A percentile compares a stretch with the other conserved stretches of the same genome.
Conservation (phyloP, 2,113 vertebrate genomes). For the Microcebus tavaratra region DNA sequence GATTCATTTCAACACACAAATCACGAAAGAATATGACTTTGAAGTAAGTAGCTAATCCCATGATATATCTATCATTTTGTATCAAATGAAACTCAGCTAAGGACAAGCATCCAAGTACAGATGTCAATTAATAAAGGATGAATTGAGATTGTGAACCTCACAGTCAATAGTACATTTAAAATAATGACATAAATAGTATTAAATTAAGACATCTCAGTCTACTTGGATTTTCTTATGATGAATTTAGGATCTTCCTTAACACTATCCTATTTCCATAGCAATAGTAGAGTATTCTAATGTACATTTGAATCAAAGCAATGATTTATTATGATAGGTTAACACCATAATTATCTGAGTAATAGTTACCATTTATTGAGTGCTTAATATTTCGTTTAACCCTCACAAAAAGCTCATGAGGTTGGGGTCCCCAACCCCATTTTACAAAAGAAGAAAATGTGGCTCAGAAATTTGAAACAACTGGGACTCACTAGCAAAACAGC, state of each 20-base stretch:
- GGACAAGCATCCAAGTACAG: conserved; percentile 66
- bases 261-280: conserved; percentile 24
- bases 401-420: not conserved
- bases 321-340: not conserved
- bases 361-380: not conserved
- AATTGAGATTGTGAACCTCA: conserved; percentile 34
- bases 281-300: not conserved
- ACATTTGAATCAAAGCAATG: not conserved
- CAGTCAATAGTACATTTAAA: conserved; percentile 58
- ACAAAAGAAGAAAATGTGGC: not conserved
- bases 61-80: conserved; percentile 50
- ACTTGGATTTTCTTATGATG: conserved; percentile 8
- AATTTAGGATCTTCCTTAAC: conserved; percentile 32
- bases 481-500: not conserved
- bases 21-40: conserved; percentile 64
- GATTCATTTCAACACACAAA: conserved; percentile 60
- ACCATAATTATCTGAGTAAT: not conserved
- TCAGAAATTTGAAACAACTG: not conserved
- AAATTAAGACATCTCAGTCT: conserved; percentile 35
- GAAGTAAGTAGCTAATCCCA: conserved; percentile 67
- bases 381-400: not conserved
- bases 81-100: conserved; percentile 62
- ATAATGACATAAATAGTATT: conserved; percentile 38
- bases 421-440: not conserved
- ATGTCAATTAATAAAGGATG: conserved; percentile 65